Base-by-base conservation (phyloP, 1,140 invertebrate species). In the Drosophila arawakana region DNA sequence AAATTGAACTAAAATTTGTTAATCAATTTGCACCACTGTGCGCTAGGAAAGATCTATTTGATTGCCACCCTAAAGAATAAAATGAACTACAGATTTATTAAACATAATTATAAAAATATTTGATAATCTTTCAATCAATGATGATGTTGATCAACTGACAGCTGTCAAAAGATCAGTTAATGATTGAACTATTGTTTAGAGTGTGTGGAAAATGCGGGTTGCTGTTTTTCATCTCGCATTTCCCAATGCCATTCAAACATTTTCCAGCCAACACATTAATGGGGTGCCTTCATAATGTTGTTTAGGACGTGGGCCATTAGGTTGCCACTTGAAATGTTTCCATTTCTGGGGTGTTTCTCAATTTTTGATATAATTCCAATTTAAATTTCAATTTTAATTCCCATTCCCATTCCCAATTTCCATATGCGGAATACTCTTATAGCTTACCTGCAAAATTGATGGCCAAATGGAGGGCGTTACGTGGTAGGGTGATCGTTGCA, bases 391-490 rank as follows among this genome's bases (percentile, higher is more conserved):
- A 18, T 44, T 63, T 67, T 11, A 52, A 7, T 41, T 47, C 18
- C 30, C 25, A 15, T 50, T 71, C 41, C 37, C 5, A n/a, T 13
- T 13, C 0, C n/a, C n/a, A 43, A 13, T 3, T n/a, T 4, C 41
- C 41, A 13, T 43, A 1, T 43, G 11, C 6, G 41, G 3, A 43
- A 13, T 5, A 41, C 39, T 2, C 10, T 0, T 60, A 35, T 34
- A 11, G 37, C 90, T 92, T 80, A 92, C 92, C 92, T 86, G 84
- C 90, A 65, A 92, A 92, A 49, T 85, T 91, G 78, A 92, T 92
- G 70, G 86, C 92, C 79, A 92, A 80, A 61, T 91, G 82, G 25
- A 83, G 84, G 35, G 86, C 80, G 61, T 91, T 92, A 55, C 92
- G 81, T 34, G 92, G 92, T 76, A 92, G 73, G 52, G 92, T 92